Conservation (phyloP, 2,888 invertebrate genomes). For the Malthinus seriepunctatus region DNA sequence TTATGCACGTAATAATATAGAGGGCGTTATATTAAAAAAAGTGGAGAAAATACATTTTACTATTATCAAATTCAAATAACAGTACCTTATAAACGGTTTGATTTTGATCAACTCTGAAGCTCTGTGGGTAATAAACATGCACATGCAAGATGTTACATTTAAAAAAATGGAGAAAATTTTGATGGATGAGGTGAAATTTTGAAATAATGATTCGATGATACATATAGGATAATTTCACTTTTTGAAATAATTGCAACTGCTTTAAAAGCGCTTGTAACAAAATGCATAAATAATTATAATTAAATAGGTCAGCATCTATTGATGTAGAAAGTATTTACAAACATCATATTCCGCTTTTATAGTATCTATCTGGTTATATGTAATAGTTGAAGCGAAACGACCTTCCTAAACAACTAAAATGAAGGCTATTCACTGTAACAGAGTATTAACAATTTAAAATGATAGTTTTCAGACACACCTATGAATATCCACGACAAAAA, state of each 20-base stretch:
- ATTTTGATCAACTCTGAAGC: no score
- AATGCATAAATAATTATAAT: conserved; percentile 14
- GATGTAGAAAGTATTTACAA: conserved; percentile 9
- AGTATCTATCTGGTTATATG: conserved; percentile 7
- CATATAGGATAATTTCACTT: conserved; percentile 4
- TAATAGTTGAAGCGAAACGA: conserved; percentile 12
- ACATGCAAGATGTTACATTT: no score
- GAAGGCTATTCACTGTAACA: conserved; percentile 2
- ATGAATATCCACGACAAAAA: conserved; percentile 2
- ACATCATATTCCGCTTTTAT: conserved; percentile 12
- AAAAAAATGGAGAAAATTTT: no score
- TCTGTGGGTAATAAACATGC: no score
- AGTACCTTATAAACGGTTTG: no score
- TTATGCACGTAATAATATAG: no score
- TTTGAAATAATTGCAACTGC: conserved; percentile 9
- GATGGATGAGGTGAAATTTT: no score
- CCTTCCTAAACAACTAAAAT: conserved; percentile 13
- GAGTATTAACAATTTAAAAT: neutral
- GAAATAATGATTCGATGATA: no score
- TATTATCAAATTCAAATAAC: no score
- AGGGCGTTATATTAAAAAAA: no score
- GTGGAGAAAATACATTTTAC: no score
- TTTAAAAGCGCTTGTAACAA: conserved; percentile 3
- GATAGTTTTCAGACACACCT: conserved; percentile 2
- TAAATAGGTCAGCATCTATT: conserved; percentile 14